Percentiles rank a stretch among this genome's conserved stretches.
phyloP scores from a whole-genome alignment of 2,797 vertebrate species.

The Epinephelus awoara region DNA sequence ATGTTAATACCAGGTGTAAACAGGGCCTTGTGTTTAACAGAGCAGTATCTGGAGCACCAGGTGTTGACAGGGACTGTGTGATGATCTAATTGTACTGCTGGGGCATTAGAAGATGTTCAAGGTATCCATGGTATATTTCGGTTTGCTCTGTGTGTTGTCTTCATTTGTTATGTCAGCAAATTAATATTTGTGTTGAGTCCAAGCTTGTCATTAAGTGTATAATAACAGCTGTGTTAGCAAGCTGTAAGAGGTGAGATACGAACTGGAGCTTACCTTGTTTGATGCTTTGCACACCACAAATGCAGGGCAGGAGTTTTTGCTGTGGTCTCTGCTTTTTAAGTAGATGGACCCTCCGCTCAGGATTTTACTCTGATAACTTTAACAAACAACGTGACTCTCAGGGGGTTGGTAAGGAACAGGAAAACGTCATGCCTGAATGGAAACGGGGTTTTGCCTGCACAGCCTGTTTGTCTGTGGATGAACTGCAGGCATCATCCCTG shows the following conservation, averaged over 20 bases:
- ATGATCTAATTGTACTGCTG: background rate
- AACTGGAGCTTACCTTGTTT: no score
- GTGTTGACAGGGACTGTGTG: background rate
- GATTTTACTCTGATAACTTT: constrained; percentile 66
- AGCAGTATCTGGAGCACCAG: background rate
- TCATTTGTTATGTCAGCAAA: background rate
- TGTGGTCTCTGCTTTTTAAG: constrained; percentile 13
- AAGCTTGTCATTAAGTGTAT: background rate
- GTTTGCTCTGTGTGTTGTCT: background rate
- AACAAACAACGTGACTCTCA: constrained; percentile 60
- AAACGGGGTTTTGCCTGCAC: constrained; percentile 27
- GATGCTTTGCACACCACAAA: no score
- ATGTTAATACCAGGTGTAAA: no score
- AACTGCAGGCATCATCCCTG: constrained; percentile 50
- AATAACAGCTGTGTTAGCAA: background rate
- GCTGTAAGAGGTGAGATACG: no score
- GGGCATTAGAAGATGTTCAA: background rate
- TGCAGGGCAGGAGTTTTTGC: background rate
- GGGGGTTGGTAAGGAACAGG: constrained; percentile 40
- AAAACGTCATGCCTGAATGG: constrained; percentile 44
- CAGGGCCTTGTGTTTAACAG: background rate
- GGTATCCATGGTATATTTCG: background rate
- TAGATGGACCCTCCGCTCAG: constrained; percentile 33
- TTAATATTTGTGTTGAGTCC: background rate
- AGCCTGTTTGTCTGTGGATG: constrained; percentile 44